Conservation (phyloP, 1,140 invertebrate species). For the Leptoteleia sp. region DNA sequence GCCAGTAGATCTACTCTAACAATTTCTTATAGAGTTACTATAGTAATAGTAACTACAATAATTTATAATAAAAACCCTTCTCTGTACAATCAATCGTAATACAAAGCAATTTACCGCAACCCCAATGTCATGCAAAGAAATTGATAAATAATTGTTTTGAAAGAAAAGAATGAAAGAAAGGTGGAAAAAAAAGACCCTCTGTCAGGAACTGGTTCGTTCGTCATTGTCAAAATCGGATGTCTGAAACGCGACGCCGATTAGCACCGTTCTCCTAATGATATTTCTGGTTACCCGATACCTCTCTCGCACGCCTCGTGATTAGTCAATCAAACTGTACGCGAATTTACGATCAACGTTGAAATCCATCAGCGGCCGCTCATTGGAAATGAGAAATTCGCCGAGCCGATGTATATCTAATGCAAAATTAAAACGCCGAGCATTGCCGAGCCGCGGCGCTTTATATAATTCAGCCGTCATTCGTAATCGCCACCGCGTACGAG, state of each 20-base stretch:
- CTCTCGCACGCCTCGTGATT: constrained; percentile 32
- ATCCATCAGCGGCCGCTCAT: constrained; percentile 42
- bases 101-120: too few species aligned
- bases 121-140: too few species aligned
- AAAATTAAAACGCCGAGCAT: constrained; percentile 59
- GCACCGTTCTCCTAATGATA: too few species aligned
- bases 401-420: constrained; percentile 58
- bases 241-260: too few species aligned
- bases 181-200: too few species aligned
- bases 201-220: not conserved
- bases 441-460: constrained; percentile 43
- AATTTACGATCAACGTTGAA: constrained; percentile 50
- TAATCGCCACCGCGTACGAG: constrained; percentile 59
- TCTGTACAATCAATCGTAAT: too few species aligned
- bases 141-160: too few species aligned
- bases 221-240: not conserved
- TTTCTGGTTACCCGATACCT: constrained; percentile 25
- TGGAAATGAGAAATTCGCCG: constrained; percentile 58
- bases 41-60: too few species aligned
- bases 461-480: constrained; percentile 58
- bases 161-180: too few species aligned
- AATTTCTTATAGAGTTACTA: too few species aligned
- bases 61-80: too few species aligned
- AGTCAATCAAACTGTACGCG: constrained; percentile 46
- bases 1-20: too few species aligned